Evolutionary conservation across 2,113 vertebrate genomes (phyloP).

Genomic region (Sylvicapra grimmia): DNA sequence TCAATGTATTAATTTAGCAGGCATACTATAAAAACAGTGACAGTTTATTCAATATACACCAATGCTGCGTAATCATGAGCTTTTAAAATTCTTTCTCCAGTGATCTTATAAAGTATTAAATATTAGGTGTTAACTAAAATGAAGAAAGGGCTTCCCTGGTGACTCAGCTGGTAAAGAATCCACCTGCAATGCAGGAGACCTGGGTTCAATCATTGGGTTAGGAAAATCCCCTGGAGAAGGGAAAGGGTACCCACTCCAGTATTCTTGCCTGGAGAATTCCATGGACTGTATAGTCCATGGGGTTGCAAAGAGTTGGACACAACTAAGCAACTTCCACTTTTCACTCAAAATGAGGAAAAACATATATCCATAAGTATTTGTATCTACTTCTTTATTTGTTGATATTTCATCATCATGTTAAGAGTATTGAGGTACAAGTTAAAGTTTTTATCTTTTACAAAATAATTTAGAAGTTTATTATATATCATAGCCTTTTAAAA

Average conservation of each 20-base stretch:
- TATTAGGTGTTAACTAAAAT: background rate
- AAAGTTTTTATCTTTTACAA: background rate
- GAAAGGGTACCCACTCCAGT: background rate
- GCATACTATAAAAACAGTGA: background rate
- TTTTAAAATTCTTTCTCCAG: background rate
- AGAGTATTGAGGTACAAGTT: background rate
- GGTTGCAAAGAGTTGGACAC: background rate
- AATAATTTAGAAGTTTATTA: background rate
- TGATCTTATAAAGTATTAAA: background rate
- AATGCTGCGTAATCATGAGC: background rate
- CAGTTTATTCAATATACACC: background rate
- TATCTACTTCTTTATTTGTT: background rate
- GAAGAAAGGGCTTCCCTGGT: background rate
- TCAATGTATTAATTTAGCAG: background rate
- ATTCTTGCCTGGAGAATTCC: background rate
- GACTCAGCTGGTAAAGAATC: background rate
- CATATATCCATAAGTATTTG: background rate
- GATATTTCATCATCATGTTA: background rate
- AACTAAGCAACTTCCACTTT: background rate
- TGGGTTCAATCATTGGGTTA: background rate
- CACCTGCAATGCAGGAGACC: background rate
- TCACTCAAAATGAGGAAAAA: background rate
- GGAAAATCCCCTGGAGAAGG: background rate
- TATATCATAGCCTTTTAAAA: background rate
- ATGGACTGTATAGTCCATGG: background rate